Conservation (phyloP, 1,140 invertebrate genomes). For the Micrasema longulum region DNA sequence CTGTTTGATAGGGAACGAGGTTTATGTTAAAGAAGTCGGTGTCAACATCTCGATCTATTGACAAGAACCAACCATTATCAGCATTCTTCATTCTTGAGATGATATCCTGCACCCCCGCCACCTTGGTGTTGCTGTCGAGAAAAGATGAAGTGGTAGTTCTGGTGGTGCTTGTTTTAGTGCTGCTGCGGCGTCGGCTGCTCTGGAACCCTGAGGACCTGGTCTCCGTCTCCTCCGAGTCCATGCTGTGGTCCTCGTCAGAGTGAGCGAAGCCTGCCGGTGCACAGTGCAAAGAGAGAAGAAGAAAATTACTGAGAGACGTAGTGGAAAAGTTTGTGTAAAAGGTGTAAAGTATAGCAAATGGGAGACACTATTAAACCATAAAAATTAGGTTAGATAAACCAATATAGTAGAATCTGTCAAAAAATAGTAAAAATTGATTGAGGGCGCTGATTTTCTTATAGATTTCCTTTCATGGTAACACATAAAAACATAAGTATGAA, state of each 20-base stretch:
- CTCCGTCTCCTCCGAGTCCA: conserved; percentile 56
- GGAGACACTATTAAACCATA: no score
- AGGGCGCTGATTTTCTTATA: no score
- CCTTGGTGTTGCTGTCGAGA: conserved; percentile 75
- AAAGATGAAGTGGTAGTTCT: conserved; percentile 63
- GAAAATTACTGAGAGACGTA: no score
- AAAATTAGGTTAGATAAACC: no score
- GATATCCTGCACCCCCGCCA: conserved; percentile 79
- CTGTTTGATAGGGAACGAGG: no score
- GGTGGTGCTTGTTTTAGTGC: conserved; percentile 38
- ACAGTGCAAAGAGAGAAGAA: no score
- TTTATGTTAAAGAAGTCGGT: no score
- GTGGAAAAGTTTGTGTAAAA: conserved; percentile 49
- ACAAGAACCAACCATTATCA: conserved; percentile 69
- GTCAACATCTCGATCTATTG: no score
- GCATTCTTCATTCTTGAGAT: conserved; percentile 80
- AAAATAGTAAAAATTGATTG: no score
- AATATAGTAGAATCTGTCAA: no score
- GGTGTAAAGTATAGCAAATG: not conserved
- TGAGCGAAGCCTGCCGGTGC: conserved; percentile 34
- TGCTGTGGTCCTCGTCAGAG: conserved; percentile 52
- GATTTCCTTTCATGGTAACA: no score
- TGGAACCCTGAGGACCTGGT: conserved; percentile 58
- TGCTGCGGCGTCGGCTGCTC: conserved; percentile 39
- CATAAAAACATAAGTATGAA: no score